Base-by-base conservation (phyloP, 2,797 vertebrate species). In the Megaceryle alcyon region DNA sequence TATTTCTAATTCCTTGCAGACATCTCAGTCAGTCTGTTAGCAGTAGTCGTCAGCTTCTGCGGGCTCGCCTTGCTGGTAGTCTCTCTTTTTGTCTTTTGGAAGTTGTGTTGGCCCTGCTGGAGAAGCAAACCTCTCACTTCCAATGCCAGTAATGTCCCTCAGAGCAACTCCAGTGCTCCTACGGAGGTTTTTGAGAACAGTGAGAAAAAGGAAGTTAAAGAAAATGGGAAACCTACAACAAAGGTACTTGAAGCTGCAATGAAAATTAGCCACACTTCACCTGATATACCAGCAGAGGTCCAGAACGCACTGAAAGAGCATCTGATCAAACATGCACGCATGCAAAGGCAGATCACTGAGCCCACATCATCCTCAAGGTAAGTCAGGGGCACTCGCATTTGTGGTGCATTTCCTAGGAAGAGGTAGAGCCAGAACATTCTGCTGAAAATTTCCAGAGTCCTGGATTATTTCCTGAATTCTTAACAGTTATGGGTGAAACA, bases 221-320 rank as follows among this genome's bases (percentile, higher is more conserved):
- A 98, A 95, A 98, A 99, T 4, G 98, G 98, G 44, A 98, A 98
- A 82, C 98, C 98, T 82, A 95, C 98, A 0, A 97, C 98, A 35
- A 99, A 98, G 96, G 97, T 98, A 41, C 97, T 99, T 41, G 99
- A 99, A 94, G 98, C 99, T 3, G 99, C 99, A 7, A 98, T 99
- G 99, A 99, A 99, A 98, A 99, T 99, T 97, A 99, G 99, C 97
- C 99, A 99, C 98, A 99, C 99, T 15, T 99, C 99, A 8, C 99
- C 99, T 4, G 99, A 99, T 95, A 99, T 99, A 91, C 99, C 99
- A 10, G 99, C 99, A 3, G 99, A 99, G 98, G 99, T 99, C 82
- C 99, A 99, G 93, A 99, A 98, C 0, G 98, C 99, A 4, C 97
- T 99, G 94, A 99, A 98, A 83, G 99, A 99, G 79, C 99, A 98